Conservation (phyloP, 35 echinoderm and acorn worm species). For the Hemicentrotus pulcherrimus region DNA sequence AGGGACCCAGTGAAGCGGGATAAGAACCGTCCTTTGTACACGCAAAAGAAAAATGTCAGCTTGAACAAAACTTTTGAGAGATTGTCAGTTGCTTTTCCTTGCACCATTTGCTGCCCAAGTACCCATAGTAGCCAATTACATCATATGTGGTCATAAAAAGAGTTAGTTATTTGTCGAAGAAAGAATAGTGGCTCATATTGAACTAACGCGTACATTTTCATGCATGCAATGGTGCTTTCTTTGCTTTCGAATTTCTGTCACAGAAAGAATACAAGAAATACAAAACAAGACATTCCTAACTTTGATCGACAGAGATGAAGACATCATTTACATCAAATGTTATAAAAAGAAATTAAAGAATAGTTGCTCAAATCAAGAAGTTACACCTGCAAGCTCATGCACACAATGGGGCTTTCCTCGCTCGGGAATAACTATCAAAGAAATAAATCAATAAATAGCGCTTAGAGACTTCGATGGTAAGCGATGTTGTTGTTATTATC, state of each 20-base stretch:
- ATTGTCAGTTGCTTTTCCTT: not conserved
- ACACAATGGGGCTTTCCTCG: too few relatives aligned
- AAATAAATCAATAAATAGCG: too few relatives aligned
- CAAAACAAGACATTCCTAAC: too few relatives aligned
- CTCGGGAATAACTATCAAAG: too few relatives aligned
- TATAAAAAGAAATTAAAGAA: too few relatives aligned
- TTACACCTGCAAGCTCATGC: too few relatives aligned
- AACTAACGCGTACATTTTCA: not conserved
- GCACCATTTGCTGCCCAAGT: not conserved
- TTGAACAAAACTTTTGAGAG: not conserved
- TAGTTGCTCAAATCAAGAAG: too few relatives aligned
- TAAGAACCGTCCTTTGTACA: not conserved
- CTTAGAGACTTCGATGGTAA: too few relatives aligned
- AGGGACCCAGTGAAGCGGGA: not conserved
- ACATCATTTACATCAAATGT: too few relatives aligned
- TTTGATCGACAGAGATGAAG: too few relatives aligned
- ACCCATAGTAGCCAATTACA: not conserved
- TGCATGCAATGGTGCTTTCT: not conserved
- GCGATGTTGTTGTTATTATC: too few relatives aligned
- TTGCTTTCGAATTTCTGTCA: not conserved
- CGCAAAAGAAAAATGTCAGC: not conserved
- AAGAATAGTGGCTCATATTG: not conserved
- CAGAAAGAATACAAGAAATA: not conserved
- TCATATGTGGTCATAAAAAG: not conserved
- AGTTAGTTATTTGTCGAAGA: not conserved